Base-by-base conservation (phyloP, 2,888 invertebrate species). In the Sinohyriopsis cumingii region DNA sequence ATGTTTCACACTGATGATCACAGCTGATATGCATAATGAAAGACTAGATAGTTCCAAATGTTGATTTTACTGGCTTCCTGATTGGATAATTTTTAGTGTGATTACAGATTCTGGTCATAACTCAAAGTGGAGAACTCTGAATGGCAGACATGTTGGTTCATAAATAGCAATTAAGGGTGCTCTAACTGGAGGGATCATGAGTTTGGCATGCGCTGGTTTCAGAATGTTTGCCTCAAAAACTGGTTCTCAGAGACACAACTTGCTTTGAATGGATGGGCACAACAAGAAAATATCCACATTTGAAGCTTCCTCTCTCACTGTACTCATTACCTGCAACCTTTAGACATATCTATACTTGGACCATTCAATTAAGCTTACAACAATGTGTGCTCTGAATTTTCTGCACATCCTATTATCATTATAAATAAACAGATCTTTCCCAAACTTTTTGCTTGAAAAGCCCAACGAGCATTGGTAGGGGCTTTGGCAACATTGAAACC, bases 191-290 rank as follows among this genome's bases (percentile, higher is more conserved):
- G 82, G 80, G 64, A 69, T 12, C 75, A 81, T 54, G 59, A 59
- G 9, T 55, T 84, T 0, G 77, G 80, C 5, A 72, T 74, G n/a
- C 60, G 69, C 28, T 83, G 81, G 82, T 82, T 64, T 24, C n/a
- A 55, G 19, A 65, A 78, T 1, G 68, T 81, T 0, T 84, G 79
- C 61, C 64, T 82, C 9, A 20, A 64, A 7, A 25, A n/a, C n/a
- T 28, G 79, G 80, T 22, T 54, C 73, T 12, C 69, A 72, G 55
- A 65, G 83, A n/a, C 79, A 82, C 15, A 81, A 82, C 45, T 69
- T 84, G 1, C 68, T 81, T 1, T 71, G 82, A 28, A 60, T 82
- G 28, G 82, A 82, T 59, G 76, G 77, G 15, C 78, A 80, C n/a
- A 9, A 33, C 33, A 33, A 33, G 33, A 9, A 33, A 33, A 33